Percentiles rank a stretch among this genome's conserved stretches.
phyloP scores from a whole-genome alignment of 2,113 vertebrate species.

The Erythrocebus patas region DNA sequence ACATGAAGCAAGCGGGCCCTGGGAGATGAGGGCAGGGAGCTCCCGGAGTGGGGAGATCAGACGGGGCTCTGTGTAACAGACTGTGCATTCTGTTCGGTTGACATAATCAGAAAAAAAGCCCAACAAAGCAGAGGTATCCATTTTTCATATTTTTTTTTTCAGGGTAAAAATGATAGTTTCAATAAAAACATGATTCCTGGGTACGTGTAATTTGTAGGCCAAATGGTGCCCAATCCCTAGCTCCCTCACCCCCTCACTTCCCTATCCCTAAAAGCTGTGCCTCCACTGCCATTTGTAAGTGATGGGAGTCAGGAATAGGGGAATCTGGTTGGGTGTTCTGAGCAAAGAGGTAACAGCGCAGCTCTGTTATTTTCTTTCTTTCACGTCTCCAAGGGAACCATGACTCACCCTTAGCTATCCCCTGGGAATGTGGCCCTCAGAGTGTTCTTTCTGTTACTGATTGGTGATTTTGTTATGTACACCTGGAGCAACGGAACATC shows the following conservation, averaged over 20 bases:
- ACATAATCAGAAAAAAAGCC: too few relatives aligned
- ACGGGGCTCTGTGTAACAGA: too few relatives aligned
- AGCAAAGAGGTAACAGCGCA: neutral
- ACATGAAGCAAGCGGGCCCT: too few relatives aligned
- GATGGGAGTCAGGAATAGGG: neutral
- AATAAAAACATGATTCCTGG: too few relatives aligned
- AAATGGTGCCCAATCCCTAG: neutral
- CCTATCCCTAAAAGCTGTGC: neutral
- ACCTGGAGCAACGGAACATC: neutral
- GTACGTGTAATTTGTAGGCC: neutral
- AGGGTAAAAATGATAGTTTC: too few relatives aligned
- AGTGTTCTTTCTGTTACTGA: neutral
- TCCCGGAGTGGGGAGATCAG: too few relatives aligned
- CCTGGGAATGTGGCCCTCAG: neutral
- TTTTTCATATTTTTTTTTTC: too few relatives aligned
- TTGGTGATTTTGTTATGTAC: neutral
- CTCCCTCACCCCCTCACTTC: neutral
- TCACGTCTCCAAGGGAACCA: neutral
- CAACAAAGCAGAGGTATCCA: too few relatives aligned
- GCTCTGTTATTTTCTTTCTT: neutral
- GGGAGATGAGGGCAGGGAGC: too few relatives aligned
- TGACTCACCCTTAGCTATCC: neutral
- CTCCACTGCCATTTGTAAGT: neutral
- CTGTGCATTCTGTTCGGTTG: too few relatives aligned
- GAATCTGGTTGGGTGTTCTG: neutral